Evolutionary conservation across 2,113 vertebrate genomes (phyloP), one percentile per base, ranked within the genome.

Genomic region (Corythornis vintsioides): DNA sequence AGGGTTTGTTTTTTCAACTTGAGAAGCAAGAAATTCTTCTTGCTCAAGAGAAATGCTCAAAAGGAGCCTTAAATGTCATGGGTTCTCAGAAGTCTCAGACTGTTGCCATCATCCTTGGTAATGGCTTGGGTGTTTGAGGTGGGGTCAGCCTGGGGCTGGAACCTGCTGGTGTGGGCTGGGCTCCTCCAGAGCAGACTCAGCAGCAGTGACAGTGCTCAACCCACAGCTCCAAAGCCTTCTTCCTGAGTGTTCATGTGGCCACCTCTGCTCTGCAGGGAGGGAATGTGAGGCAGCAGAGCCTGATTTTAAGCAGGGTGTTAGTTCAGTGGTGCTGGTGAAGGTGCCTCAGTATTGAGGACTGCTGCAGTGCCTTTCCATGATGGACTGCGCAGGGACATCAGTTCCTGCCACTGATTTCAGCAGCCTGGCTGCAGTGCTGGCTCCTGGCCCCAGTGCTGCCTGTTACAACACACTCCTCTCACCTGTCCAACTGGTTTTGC

Each of bases 1-100:
- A 47, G 78, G 25, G 11, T 90, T 95, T 93, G 83, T 92, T 94
- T 43, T 95, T 91, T 93, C 88, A 92, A 80, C 86, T 92, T 69
- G n/a, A 92, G n/a, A 21, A 90, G 61, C 15, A 56, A 83, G 65
- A 74, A 33, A 55, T 74, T 33, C 13, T 65, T 61, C 84, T 48
- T 61, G 38, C 38, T 38, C 38, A 38, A 38, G 38, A 38, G 38
- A 38, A 61, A 53, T 28, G 35, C 28, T 86, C 16, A 38, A 45
- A 66, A 76, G 48, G 24, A 73, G 11, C 31, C 48, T 89, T 73
- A 28, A 59, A 60, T 53, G 24, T 40, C 9, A 4, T 2, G 18
- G n/a, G 53, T 70, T 84, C 59, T 82, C 2, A 0, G n/a, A 35
- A 50, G 35, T 56, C 48, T 86, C 3, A 12, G 60, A 4, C 31